These are phyloP conservation scores for Azorinus chamasolen DNA, from an alignment of 2,888 invertebrate species.

Conservation along the genomic window DNA sequence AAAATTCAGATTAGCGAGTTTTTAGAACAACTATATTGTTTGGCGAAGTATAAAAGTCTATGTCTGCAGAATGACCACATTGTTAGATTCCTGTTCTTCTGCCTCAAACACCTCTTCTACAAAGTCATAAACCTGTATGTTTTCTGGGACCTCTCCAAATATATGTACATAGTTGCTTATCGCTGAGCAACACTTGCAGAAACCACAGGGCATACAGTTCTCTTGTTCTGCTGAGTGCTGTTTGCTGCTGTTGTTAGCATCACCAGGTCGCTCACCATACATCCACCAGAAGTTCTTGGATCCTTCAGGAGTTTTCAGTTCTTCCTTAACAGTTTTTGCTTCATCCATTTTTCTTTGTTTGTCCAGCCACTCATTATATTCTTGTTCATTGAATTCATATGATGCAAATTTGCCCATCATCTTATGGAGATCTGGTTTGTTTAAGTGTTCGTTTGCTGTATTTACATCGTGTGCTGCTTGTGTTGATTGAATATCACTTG, in stretches of 20 bases:
- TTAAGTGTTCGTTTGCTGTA: neutral
- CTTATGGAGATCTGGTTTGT: neutral
- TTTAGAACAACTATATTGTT: too few relatives aligned
- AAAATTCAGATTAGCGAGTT: too few relatives aligned
- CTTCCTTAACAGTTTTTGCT: constrained; percentile 3
- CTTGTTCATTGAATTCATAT: constrained; percentile 77
- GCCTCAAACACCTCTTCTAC: constrained; percentile 34
- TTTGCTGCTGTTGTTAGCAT: neutral
- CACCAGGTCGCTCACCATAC: constrained; percentile 41
- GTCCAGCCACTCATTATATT: constrained; percentile 65
- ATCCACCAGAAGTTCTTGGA: constrained; percentile 57
- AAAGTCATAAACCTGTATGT: constrained; percentile 55
- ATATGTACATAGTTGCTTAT: constrained; percentile 60
- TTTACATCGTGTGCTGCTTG: too few relatives aligned
- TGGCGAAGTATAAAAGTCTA: too few relatives aligned
- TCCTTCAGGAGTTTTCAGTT: constrained; percentile 6
- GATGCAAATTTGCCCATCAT: constrained; percentile 68
- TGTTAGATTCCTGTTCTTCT: neutral
- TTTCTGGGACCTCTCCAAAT: constrained; percentile 53
- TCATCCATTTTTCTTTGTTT: constrained; percentile 50
- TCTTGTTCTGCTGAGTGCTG: constrained; percentile 2
- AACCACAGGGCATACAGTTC: constrained; percentile 51
- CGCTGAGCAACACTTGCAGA: constrained; percentile 60
- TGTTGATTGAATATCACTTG: too few relatives aligned
- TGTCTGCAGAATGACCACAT: too few relatives aligned